Conservation (phyloP, 2,113 vertebrate species). For the Pteropus alecto region DNA sequence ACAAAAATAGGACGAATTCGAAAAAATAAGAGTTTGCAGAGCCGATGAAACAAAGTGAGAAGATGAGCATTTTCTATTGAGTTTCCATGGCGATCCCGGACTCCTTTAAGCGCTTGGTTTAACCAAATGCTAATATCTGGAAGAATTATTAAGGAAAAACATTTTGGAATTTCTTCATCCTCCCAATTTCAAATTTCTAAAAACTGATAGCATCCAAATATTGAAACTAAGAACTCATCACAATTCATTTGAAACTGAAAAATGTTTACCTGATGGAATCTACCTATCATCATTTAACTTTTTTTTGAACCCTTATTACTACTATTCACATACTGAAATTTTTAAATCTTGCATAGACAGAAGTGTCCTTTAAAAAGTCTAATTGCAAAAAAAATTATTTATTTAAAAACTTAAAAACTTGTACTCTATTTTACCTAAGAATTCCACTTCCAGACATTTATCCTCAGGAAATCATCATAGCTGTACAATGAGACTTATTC, state of each 20-base stretch:
- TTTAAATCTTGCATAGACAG: not conserved
- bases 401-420: not conserved
- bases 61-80: slow-evolving; percentile 93
- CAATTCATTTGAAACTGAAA: not conserved
- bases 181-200: not conserved
- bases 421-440: not conserved
- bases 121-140: slow-evolving; percentile 99
- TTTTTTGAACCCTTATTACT: not conserved
- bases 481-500: not conserved
- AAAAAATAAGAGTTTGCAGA: slow-evolving; percentile 97
- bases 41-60: slow-evolving; percentile 94
- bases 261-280: not conserved
- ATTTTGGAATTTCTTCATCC: not conserved
- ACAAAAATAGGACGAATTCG: slow-evolving; percentile 96
- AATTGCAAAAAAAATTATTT: not conserved
- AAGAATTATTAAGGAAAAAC: slow-evolving; percentile 77
- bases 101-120: slow-evolving; percentile 97
- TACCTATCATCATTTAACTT: not conserved
- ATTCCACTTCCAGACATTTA: not conserved
- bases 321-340: not conserved
- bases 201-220: not conserved
- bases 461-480: not conserved
- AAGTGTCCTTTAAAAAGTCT: not conserved
- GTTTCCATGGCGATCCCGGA: slow-evolving; percentile 90
- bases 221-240: not conserved